Conservation (phyloP, 2,888 invertebrate species). For the Lamellibrachia satsuma region DNA sequence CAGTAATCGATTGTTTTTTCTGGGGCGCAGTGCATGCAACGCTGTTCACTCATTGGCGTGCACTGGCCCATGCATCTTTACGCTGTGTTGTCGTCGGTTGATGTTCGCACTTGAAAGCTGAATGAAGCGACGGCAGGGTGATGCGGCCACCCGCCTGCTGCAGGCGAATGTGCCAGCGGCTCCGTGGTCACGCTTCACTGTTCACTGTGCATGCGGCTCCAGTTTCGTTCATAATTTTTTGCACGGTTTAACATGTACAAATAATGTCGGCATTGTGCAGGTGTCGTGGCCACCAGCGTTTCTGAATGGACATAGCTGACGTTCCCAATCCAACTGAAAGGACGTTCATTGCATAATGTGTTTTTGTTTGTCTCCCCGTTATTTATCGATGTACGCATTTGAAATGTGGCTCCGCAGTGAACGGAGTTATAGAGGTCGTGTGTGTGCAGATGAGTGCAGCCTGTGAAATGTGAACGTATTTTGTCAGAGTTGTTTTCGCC, state of each 20-base stretch:
- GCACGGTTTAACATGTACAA: background rate
- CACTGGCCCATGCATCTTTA: background rate
- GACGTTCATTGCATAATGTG: background rate
- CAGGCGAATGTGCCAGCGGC: background rate
- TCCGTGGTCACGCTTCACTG: background rate
- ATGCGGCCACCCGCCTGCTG: background rate
- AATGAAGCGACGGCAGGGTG: background rate
- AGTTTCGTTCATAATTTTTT: conserved; percentile 6
- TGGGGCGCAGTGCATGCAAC: background rate
- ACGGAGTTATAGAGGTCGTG: background rate
- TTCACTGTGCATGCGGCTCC: background rate
- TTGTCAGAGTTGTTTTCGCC: background rate
- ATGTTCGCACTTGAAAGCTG: background rate
- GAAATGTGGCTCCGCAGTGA: background rate
- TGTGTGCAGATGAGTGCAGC: background rate
- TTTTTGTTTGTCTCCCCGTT: background rate
- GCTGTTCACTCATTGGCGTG: background rate
- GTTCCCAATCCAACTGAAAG: background rate
- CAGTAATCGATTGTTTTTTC: background rate
- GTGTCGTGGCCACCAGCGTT: background rate
- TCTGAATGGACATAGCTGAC: background rate
- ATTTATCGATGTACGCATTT: conserved; percentile 2
- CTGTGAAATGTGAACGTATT: background rate
- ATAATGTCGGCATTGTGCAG: conserved; percentile 2
- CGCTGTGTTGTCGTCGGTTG: background rate